phyloP scores from a whole-genome alignment of 2,797 vertebrate species.

The Phalanger gymnotis region DNA sequence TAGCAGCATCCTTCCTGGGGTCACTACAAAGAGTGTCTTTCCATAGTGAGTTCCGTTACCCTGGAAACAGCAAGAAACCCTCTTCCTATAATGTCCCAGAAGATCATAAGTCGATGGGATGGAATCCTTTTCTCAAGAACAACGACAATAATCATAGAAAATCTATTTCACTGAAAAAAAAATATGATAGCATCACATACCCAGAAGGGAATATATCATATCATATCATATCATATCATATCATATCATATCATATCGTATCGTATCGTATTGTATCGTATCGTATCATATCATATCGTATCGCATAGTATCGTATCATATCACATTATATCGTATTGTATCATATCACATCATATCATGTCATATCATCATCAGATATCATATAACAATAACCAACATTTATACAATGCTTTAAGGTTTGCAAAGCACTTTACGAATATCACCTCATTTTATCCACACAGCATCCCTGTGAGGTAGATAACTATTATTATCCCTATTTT shows the following conservation, averaged over 20 bases:
- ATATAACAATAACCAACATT: neutral
- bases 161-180: neutral
- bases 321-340: too few species aligned
- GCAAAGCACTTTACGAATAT: neutral
- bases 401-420: neutral
- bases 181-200: neutral
- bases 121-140: neutral
- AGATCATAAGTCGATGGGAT: neutral
- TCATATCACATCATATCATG: neutral
- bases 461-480: neutral
- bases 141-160: neutral
- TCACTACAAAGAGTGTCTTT: slow-evolving; percentile 5
- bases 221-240: neutral
- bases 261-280: neutral
- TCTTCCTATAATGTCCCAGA: slow-evolving; percentile 31
- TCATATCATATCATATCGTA: neutral
- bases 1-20: neutral
- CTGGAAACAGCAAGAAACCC: slow-evolving; percentile 38
- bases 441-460: neutral
- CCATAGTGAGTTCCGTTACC: slow-evolving; percentile 29
- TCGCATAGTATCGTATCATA: too few species aligned
- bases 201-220: neutral
- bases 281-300: too few species aligned
- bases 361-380: neutral
- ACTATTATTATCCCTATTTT: neutral